Evolutionary conservation across 2,888 invertebrate genomes (phyloP).

Genomic region (Machimus atricapillus): DNA sequence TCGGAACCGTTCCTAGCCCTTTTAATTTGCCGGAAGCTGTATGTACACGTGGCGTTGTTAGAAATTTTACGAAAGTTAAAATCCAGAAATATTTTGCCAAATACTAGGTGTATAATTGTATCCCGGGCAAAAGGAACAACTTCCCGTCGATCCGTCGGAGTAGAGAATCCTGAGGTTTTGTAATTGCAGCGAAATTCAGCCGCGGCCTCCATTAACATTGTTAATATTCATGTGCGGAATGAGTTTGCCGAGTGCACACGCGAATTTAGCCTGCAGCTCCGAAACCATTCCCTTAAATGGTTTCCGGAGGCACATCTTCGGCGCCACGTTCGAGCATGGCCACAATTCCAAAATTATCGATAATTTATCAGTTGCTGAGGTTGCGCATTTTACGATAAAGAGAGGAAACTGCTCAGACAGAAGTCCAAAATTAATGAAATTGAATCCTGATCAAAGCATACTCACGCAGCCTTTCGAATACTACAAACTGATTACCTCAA

Average conservation of each 20-base stretch:
- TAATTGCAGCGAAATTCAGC: neutral
- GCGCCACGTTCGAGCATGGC: neutral
- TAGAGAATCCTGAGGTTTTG: neutral
- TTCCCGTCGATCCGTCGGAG: neutral
- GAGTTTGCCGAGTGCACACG: neutral
- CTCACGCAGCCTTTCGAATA: neutral
- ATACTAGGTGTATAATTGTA: neutral
- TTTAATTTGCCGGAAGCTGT: neutral
- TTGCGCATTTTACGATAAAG: neutral
- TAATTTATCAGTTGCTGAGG: neutral
- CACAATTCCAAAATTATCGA: neutral
- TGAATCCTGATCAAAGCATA: neutral
- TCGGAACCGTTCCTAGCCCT: neutral
- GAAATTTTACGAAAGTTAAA: neutral
- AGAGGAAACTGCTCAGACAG: neutral
- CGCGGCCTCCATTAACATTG: neutral
- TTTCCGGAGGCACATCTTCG: slow-evolving; percentile 3
- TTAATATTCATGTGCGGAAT: neutral
- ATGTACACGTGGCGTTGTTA: neutral
- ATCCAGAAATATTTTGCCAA: neutral
- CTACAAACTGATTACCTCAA: neutral
- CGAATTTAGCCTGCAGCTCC: neutral
- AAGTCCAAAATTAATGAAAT: neutral
- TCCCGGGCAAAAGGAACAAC: neutral
- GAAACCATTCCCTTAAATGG: neutral